Evolutionary conservation across 2,888 invertebrate genomes (phyloP).

Genomic region (Oscheius onirici): DNA sequence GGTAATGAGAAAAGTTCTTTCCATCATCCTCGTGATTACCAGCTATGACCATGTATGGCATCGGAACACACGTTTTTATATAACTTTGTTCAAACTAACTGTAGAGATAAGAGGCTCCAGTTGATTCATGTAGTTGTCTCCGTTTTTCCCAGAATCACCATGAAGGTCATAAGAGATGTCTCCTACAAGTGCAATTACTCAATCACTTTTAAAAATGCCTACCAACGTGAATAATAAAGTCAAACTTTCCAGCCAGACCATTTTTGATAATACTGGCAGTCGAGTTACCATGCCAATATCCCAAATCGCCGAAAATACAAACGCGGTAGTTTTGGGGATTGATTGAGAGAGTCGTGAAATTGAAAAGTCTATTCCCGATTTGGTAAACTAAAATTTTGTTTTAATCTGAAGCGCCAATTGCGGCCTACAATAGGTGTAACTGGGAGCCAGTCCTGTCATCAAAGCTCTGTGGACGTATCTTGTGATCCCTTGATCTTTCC

Average conservation of each 20-base stretch:
- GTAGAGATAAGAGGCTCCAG: slow-evolving; percentile 85
- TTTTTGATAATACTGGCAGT: slow-evolving; percentile 47
- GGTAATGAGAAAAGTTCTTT: slow-evolving; percentile 94
- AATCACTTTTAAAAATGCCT: background rate
- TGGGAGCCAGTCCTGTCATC: slow-evolving; percentile 72
- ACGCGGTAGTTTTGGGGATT: slow-evolving; percentile 74
- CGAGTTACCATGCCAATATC: slow-evolving; percentile 83
- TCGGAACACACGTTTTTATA: slow-evolving; percentile 77
- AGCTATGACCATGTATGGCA: slow-evolving; percentile 84
- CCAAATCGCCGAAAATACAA: slow-evolving; percentile 49
- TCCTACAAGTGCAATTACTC: slow-evolving; percentile 74
- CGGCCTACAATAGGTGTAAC: slow-evolving; percentile 58
- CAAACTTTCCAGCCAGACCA: slow-evolving; percentile 58
- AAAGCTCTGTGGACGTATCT: slow-evolving; percentile 82
- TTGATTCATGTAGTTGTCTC: slow-evolving; percentile 92
- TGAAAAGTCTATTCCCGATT: slow-evolving; percentile 80
- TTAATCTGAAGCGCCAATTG: background rate
- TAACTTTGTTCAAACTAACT: background rate
- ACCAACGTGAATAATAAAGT: slow-evolving; percentile 72
- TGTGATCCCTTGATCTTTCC: slow-evolving; percentile 45
- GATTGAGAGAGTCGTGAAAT: slow-evolving; percentile 78
- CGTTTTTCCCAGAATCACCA: slow-evolving; percentile 81
- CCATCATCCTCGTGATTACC: slow-evolving; percentile 75
- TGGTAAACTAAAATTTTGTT: slow-evolving; percentile 56
- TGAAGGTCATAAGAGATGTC: slow-evolving; percentile 96